Evolutionary conservation across 2,797 vertebrate genomes (phyloP), one percentile per base, ranked within the genome.

Genomic region (Pipistrellus pipistrellus): DNA sequence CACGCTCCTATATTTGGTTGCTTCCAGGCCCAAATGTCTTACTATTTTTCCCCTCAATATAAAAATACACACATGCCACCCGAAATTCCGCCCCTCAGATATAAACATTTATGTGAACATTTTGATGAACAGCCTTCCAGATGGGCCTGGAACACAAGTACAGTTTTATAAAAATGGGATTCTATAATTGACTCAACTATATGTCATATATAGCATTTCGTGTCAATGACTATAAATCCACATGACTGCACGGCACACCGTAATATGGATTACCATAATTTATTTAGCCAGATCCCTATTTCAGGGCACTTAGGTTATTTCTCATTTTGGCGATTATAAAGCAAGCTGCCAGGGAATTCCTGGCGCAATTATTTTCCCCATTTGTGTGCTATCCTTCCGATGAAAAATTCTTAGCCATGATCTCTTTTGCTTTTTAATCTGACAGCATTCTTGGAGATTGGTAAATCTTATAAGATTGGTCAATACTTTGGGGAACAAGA

Each of bases 121-220:
- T 86, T 62, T 68, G 7, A 76, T 86, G 87, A 80, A 20, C 62
- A 51, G 71, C 44, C 59, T 85, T 90, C 81, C 88, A 94, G 41
- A 77, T 48, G 27, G 46, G 81, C 15, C 25, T 85, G 83, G 85
- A 80, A 85, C 51, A 66, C 89, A 93, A 92, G 77, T 38, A 72
- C 55, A 32, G 32, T 89, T 93, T 96, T 93, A 83, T 93, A 64
- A 89, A 89, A 93, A 83, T 55, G 76, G 72, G 62, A 57, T 91
- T n/a, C 3, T 80, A 69, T 94, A 81, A 96, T 81, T 64, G 46
- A 62, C 93, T 95, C 77, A 55, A 81, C 72, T 81, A 1, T 71
- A 68, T 72, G 14, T 72, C 35, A 6, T 32, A 4, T 55, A 57
- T 30, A 81, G 32, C 48, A 69, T 75, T 91, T 73, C 81, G 15